Evolutionary conservation across 1,140 invertebrate species (phyloP), one percentile per base, ranked within the genome.

Genomic region (Drosophila arawakana): DNA sequence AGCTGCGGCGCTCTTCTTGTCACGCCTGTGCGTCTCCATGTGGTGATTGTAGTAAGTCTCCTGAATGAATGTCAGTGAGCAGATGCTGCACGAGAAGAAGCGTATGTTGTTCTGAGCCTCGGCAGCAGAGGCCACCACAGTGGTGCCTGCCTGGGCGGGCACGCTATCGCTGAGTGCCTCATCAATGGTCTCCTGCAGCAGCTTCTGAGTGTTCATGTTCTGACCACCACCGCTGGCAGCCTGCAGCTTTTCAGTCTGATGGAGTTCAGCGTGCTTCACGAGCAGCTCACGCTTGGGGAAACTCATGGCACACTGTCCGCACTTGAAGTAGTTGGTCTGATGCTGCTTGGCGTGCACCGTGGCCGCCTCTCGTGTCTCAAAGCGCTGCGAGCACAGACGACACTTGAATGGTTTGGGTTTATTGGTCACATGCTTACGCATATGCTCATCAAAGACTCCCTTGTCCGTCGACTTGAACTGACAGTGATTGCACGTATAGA

Each of bases 41-140:
- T 92, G 92, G 50, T 92, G 92, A 73, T 91, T 91, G 67, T 92
- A 92, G 67, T 92, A 92, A 0, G 83, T 90, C 72, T 92, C 92
- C 62, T 92, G 92, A 9, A 92, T 89, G 57, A 92, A 92, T 6
- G 92, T 92, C 43, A 92, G 39, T 15, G 91, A 92, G 70, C 92
- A 92, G 30, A 92, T 90, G 74, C 91, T 91, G 75, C 92, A 92
- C 41, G 92, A 92, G 54, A 91, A 92, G 81, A 92, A 92, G 13
- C 91, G 80, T 21, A 92, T 92, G 55, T 91, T 91, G 47, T 82
- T 88, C 71, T 91, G 78, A 11, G 76, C 62, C 61, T 88, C 80
- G 11, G 55, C 69, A 2, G 52, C 79, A 25, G 63, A 68, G 10
- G 78, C 72, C n/a, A 91, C 82, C 7, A 88, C 82, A 41, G 75